These are phyloP conservation scores for Ctena decussata DNA, from an alignment of 2,888 invertebrate species.

Conservation along the genomic window DNA sequence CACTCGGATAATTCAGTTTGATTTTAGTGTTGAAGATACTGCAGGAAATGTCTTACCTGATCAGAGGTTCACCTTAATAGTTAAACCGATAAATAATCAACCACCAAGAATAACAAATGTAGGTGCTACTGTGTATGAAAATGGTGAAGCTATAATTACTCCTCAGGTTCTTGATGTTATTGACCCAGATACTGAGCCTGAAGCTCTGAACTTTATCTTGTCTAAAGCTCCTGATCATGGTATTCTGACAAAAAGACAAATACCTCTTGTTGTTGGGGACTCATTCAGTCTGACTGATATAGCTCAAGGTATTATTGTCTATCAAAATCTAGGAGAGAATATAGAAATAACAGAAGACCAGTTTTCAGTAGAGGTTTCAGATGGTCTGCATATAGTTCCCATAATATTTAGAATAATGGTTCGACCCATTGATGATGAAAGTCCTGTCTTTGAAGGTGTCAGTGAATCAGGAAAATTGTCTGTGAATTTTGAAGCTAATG, in stretches of 20 bases:
- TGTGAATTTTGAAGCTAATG: constrained; percentile 77
- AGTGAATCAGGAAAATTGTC: constrained; percentile 72
- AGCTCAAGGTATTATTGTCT: constrained; percentile 77
- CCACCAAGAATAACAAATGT: constrained; percentile 84
- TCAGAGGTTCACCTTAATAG: constrained; percentile 83
- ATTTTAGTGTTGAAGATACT: constrained; percentile 84
- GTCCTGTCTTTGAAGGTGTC: constrained; percentile 74
- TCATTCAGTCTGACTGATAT: constrained; percentile 82
- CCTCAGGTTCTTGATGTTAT: constrained; percentile 80
- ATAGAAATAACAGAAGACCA: constrained; percentile 79
- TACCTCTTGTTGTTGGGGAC: constrained; percentile 76
- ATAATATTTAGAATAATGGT: constrained; percentile 80
- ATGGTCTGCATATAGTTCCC: constrained; percentile 86
- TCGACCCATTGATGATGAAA: constrained; percentile 82
- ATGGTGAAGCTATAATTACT: constrained; percentile 79
- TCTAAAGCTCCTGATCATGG: constrained; percentile 81
- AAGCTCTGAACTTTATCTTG: constrained; percentile 78
- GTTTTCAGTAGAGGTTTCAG: constrained; percentile 84
- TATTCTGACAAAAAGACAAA: constrained; percentile 73
- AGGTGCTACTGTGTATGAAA: constrained; percentile 79
- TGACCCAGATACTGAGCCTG: constrained; percentile 84
- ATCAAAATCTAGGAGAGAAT: constrained; percentile 79
- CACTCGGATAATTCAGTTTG: constrained; percentile 84
- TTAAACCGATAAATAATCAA: constrained; percentile 85
- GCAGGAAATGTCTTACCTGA: constrained; percentile 82